Evolutionary conservation across 2,113 vertebrate species (phyloP), one percentile per base, ranked within the genome.

Genomic region (Peromyscus polionotus): DNA sequence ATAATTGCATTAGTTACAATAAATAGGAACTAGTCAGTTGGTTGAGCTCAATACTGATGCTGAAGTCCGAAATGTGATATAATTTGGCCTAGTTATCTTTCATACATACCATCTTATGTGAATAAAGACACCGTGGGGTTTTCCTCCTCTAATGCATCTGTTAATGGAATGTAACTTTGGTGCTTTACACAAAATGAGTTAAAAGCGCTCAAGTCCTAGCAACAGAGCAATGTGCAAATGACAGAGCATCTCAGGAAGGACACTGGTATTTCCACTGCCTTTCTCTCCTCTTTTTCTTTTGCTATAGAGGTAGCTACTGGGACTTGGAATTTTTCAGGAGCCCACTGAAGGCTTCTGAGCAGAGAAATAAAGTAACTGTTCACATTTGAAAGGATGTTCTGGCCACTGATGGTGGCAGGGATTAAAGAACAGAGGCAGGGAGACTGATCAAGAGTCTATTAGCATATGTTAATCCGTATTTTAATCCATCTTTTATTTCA

Each of bases 1-100:
- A 3, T 72, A 73, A 51, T 68, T 83, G 85, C 33, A 28, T 19
- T 96, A 88, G 33, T 54, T 79, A 85, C 57, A 81, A 88, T 96
- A 92, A 88, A 68, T 1, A 45, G 14, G 92, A 93, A 61, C 54
- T 84, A 3, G 11, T 24, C 48, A 87, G 7, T 79, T 88, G 63
- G 10, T 5, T 91, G 7, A 79, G n/a, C 22, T 85, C 68, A 77
- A 83, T 20, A 77, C 45, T 76, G 33, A 93, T n/a, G 28, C 22
- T 91, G 73, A 93, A 72, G 28, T 45, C 19, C 73, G 22, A 94
- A 87, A 61, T n/a, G 65, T n/a, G 76, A 65, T 42, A 57, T 68
- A 9, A 57, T 68, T 94, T 84, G 42, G 42, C 26, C 20, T 48
- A 88, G 39, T 39, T 77, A 85, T 7, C 54, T 79, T 90, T 89